These are phyloP conservation scores for Carcharodon carcharias DNA, from an alignment of 2,797 vertebrate species.

Conservation along the genomic window DNA sequence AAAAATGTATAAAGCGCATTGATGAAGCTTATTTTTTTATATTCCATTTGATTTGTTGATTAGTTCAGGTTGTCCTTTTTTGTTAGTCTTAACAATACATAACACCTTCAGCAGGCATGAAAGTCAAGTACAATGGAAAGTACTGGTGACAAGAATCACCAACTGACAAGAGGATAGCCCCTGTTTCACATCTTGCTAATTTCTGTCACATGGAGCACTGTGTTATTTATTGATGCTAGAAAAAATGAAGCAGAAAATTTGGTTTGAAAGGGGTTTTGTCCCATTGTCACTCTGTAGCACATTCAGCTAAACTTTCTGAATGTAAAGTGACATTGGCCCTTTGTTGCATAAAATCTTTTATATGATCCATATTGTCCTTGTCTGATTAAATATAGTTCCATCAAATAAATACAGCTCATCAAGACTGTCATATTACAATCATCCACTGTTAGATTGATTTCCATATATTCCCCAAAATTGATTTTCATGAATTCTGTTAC, in stretches of 20 bases:
- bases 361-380: conserved; percentile 65
- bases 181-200: conserved; percentile 59
- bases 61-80: conserved; percentile 58
- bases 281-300: conserved; percentile 68
- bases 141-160: conserved; percentile 45
- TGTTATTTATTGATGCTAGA: conserved; percentile 62
- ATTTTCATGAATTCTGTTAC: neutral
- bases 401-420: conserved; percentile 68
- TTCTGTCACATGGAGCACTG: conserved; percentile 64
- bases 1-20: conserved; percentile 62
- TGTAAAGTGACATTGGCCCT: conserved; percentile 64
- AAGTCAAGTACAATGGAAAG: conserved; percentile 56
- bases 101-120: conserved; percentile 52
- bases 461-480: neutral
- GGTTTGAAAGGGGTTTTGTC: conserved; percentile 69
- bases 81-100: conserved; percentile 54
- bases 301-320: conserved; percentile 59
- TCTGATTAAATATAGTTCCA: conserved; percentile 63
- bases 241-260: conserved; percentile 74
- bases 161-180: conserved; percentile 45
- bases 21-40: conserved; percentile 60
- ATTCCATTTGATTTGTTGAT: conserved; percentile 57
- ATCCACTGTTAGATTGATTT: neutral
- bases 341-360: conserved; percentile 63
- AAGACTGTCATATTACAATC: conserved; percentile 57